Conservation (phyloP, 2,113 vertebrate genomes). For the Podiceps cristatus region DNA sequence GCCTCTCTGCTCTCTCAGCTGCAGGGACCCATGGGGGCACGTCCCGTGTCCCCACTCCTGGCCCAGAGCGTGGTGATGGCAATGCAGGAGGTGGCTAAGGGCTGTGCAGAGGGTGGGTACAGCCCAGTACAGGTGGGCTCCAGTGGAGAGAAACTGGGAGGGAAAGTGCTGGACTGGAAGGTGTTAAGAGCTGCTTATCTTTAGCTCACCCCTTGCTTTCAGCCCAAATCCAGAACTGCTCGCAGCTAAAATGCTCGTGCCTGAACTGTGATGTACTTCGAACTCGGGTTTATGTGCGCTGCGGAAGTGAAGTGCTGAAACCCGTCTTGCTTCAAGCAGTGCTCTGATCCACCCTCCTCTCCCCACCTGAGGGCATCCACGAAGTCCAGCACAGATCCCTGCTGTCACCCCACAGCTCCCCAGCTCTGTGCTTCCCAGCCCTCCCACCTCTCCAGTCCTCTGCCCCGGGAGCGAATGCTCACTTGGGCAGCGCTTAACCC, state of each 20-base stretch:
- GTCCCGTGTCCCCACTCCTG: rapidly evolving
- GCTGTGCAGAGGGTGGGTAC: not conserved
- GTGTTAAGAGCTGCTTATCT: not conserved
- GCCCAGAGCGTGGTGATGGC: not conserved
- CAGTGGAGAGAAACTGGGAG: not conserved
- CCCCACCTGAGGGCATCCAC: not conserved
- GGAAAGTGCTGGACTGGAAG: not conserved
- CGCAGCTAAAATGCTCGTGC: rapidly evolving
- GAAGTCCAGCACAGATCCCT: rapidly evolving
- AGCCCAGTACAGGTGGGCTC: not conserved
- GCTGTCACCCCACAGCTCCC: not conserved
- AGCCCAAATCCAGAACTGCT: not conserved
- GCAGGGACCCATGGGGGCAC: rapidly evolving
- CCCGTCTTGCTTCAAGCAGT: not conserved
- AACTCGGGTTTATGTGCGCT: rapidly evolving
- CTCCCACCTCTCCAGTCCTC: not conserved
- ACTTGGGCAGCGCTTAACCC: constrained; percentile 24
- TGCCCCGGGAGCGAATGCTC: not conserved
- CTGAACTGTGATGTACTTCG: not conserved
- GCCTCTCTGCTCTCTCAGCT: not conserved
- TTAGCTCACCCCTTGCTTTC: not conserved
- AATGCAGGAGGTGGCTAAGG: not conserved
- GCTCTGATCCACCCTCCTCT: not conserved
- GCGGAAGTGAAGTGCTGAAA: not conserved
- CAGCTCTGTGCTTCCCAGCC: not conserved